phyloP scores from a whole-genome alignment of 1,140 invertebrate genomes.

The Eulimnadia texana region DNA sequence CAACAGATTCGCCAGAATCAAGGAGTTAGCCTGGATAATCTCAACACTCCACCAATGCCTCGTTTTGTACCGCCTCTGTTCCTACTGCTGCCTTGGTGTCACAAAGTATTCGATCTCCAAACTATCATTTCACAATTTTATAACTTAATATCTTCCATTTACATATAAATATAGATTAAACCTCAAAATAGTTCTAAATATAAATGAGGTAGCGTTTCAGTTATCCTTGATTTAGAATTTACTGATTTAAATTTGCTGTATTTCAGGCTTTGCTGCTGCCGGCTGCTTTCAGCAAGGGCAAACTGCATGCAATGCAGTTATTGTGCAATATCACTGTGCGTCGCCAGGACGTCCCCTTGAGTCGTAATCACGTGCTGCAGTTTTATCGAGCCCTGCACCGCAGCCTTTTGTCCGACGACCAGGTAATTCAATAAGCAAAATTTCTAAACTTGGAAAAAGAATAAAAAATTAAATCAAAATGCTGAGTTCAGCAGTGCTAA shows the following conservation, averaged over 20 bases:
- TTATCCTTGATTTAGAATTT: not conserved
- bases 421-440: constrained; percentile 32
- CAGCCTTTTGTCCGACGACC: constrained; percentile 42
- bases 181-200: too few relatives aligned
- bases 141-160: too few relatives aligned
- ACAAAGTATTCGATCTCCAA: constrained; percentile 40
- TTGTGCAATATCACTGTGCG: constrained; percentile 55
- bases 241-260: not conserved
- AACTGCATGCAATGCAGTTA: constrained; percentile 59
- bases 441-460: too few relatives aligned
- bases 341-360: constrained; percentile 38
- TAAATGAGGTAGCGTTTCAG: not conserved
- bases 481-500: too few relatives aligned
- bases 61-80: constrained; percentile 63
- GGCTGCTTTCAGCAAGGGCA: constrained; percentile 49
- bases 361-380: constrained; percentile 57
- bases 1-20: constrained; percentile 53
- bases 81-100: constrained; percentile 77
- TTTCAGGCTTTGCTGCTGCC: constrained; percentile 49
- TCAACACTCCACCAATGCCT: constrained; percentile 49
- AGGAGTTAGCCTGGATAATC: constrained; percentile 57
- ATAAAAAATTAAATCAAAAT: too few relatives aligned
- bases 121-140: too few relatives aligned
- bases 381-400: constrained; percentile 80
- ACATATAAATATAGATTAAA: too few relatives aligned